These are phyloP conservation scores for Austrofundulus limnaeus DNA, from an alignment of 2,113 vertebrate genomes.

Conservation along the genomic window DNA sequence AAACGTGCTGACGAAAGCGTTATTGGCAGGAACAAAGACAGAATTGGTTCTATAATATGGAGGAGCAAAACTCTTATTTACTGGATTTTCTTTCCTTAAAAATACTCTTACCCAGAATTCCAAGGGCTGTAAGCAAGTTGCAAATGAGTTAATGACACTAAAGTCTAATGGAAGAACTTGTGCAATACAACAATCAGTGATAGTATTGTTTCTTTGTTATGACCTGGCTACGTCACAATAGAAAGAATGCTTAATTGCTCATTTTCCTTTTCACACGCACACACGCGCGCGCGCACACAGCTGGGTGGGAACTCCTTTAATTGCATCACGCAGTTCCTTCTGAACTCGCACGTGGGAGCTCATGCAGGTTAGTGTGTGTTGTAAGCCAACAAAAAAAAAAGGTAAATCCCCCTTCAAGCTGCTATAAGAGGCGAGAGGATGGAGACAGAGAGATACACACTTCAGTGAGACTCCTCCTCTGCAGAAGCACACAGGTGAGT, in stretches of 20 bases:
- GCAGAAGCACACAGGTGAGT: constrained; percentile 58
- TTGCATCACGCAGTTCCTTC: constrained; percentile 50
- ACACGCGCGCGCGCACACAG: constrained; percentile 17
- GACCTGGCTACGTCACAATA: not conserved
- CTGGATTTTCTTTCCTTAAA: not conserved
- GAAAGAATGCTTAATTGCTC: constrained; percentile 5
- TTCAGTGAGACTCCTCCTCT: constrained; percentile 38
- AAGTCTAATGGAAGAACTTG: constrained; percentile 22
- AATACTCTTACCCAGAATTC: not conserved
- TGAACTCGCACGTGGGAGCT: constrained; percentile 21
- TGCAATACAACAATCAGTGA: not conserved
- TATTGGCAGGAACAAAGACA: not conserved
- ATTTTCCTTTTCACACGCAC: constrained; percentile 17
- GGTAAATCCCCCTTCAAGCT: constrained; percentile 49
- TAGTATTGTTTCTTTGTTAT: not conserved
- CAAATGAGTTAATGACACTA: constrained; percentile 11
- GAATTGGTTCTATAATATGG: not conserved
- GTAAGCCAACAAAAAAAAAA: constrained; percentile 12
- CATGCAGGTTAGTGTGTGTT: not conserved
- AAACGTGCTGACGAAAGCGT: not conserved
- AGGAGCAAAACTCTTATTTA: not conserved
- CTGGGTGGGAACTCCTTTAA: constrained; percentile 33
- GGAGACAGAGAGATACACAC: constrained; percentile 51
- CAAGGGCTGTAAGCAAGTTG: not conserved
- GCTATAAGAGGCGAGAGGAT: constrained; percentile 72